phyloP scores from a whole-genome alignment of 2,888 invertebrate species.

The Heliconius sara region DNA sequence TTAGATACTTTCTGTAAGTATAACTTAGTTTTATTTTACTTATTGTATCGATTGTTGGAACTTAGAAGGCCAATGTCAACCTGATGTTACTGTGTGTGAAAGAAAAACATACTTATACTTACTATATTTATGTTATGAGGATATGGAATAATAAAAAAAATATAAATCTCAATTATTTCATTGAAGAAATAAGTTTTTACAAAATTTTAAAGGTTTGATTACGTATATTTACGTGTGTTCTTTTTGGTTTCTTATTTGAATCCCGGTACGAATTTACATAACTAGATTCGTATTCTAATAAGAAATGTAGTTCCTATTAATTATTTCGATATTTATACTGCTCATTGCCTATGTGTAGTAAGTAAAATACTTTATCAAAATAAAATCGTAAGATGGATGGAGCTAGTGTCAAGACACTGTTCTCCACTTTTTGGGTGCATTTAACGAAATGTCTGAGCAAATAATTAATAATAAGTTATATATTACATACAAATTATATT shows the following conservation, averaged over 20 bases:
- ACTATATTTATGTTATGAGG: neutral
- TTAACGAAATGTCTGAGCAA: neutral
- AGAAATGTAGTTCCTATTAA: neutral
- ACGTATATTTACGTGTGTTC: neutral
- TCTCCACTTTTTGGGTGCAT: neutral
- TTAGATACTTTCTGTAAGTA: conserved; percentile 64
- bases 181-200: neutral
- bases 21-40: conserved; percentile 53
- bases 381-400: neutral
- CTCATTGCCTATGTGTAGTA: neutral
- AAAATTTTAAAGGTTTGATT: neutral
- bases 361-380: neutral
- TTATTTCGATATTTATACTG: neutral
- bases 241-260: neutral
- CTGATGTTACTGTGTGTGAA: conserved; percentile 54
- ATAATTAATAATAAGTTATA: neutral
- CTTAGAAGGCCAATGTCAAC: conserved; percentile 78
- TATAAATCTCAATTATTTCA: neutral
- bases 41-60: conserved; percentile 70
- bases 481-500: no score
- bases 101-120: conserved; percentile 18
- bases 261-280: neutral
- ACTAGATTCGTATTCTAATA: neutral
- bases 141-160: neutral
- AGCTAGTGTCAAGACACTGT: neutral